Evolutionary conservation across 2,888 invertebrate species (phyloP).

Genomic region (Orgyia antiqua): DNA sequence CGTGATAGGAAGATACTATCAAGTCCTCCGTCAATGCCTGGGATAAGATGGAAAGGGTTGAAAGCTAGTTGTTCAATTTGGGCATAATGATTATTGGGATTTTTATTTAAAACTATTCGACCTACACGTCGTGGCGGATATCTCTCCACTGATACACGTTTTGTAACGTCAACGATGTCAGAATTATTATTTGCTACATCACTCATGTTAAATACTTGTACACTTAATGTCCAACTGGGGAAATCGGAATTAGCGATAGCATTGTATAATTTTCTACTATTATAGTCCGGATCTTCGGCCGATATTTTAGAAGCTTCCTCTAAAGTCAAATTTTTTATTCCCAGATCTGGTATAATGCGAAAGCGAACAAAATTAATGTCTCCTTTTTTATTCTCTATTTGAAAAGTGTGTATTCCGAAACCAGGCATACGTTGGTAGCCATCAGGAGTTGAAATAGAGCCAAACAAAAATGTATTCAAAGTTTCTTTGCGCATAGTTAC

Average conservation of each 20-base stretch:
- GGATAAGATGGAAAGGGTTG: constrained; percentile 90
- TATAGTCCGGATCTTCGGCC: constrained; percentile 89
- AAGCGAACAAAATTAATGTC: constrained; percentile 89
- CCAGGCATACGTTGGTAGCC: constrained; percentile 95
- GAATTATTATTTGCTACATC: constrained; percentile 86
- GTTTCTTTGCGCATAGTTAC: constrained; percentile 82
- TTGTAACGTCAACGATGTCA: constrained; percentile 95
- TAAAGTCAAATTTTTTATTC: constrained; percentile 84
- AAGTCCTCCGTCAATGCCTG: constrained; percentile 93
- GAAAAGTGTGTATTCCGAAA: constrained; percentile 93
- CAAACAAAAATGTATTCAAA: constrained; percentile 88
- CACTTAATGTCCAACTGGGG: constrained; percentile 86
- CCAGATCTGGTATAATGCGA: constrained; percentile 92
- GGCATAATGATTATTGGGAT: constrained; percentile 92
- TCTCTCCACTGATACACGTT: constrained; percentile 86
- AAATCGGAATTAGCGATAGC: constrained; percentile 85
- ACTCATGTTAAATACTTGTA: constrained; percentile 89
- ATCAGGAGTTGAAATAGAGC: constrained; percentile 93
- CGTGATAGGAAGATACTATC: constrained; percentile 93
- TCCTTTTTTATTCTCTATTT: constrained; percentile 85
- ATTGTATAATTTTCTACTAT: constrained; percentile 90
- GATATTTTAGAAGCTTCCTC: constrained; percentile 81
- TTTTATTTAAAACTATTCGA: constrained; percentile 88
- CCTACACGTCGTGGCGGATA: constrained; percentile 91
- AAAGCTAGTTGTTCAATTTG: constrained; percentile 95